A percentile compares a stretch with the other conserved stretches of the same genome.
These are phyloP conservation scores for Ornithorhynchus anatinus DNA, from an alignment of 2,113 vertebrate genomes.

Conservation along the genomic window DNA sequence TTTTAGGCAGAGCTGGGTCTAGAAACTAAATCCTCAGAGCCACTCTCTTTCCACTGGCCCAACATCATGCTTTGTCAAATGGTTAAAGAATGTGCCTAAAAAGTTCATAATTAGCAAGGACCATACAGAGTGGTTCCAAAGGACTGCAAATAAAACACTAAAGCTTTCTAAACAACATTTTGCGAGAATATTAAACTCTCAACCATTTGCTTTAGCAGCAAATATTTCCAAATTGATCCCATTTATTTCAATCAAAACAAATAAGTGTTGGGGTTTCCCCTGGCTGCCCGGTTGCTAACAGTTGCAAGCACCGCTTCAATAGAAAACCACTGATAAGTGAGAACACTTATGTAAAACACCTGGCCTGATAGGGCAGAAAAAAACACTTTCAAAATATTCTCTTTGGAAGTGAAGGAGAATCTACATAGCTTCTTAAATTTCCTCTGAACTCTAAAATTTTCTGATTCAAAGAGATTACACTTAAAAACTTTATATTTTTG, in stretches of 20 bases:
- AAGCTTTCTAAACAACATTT: constrained; percentile 31
- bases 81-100: too few relatives aligned
- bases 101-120: too few relatives aligned
- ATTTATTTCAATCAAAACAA: constrained; percentile 55
- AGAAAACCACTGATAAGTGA: constrained; percentile 49
- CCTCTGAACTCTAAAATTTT: background rate
- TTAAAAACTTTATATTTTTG: background rate
- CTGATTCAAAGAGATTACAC: background rate
- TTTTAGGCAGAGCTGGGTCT: too few relatives aligned
- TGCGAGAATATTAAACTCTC: constrained; percentile 32
- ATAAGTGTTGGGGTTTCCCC: constrained; percentile 58
- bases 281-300: constrained; percentile 47
- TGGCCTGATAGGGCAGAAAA: background rate
- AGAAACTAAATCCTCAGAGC: too few relatives aligned
- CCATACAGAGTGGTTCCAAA: background rate
- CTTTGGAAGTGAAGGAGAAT: background rate
- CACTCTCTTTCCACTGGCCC: too few relatives aligned
- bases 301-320: constrained; percentile 48
- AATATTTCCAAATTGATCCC: constrained; percentile 52
- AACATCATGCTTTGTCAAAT: too few relatives aligned
- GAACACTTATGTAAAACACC: constrained; percentile 26
- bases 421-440: background rate
- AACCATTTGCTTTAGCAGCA: constrained; percentile 40
- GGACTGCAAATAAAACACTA: constrained; percentile 19
- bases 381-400: constrained; percentile 23